Conservation (phyloP, 2,797 vertebrate species). For the Phrynocephalus guinanensis region DNA sequence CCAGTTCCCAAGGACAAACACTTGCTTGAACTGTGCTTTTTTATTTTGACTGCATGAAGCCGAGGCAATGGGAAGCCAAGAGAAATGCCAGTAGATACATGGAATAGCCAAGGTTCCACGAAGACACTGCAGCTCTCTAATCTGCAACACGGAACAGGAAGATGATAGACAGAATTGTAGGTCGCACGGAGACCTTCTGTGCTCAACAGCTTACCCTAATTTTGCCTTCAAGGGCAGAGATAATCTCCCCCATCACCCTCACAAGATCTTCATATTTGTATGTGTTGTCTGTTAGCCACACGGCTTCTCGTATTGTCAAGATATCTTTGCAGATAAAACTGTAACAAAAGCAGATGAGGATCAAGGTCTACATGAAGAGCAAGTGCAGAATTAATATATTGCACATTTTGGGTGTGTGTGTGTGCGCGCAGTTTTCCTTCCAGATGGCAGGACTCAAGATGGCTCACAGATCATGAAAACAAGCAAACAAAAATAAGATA, state of each 20-base stretch:
- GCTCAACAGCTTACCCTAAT: conserved; percentile 83
- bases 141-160: background rate
- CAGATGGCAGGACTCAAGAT: too few relatives aligned
- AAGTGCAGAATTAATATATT: background rate
- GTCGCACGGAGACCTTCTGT: too few relatives aligned
- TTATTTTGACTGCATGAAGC: background rate
- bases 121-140: background rate
- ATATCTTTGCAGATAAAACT: conserved; percentile 95
- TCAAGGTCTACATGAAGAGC: background rate
- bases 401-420: too few relatives aligned
- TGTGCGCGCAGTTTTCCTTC: too few relatives aligned
- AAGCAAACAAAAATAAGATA: too few relatives aligned
- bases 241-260: conserved; percentile 97
- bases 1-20: background rate
- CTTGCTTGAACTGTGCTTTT: background rate
- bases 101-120: too few relatives aligned
- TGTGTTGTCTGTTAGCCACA: conserved; percentile 98
- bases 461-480: too few relatives aligned
- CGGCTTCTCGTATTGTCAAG: conserved; percentile 94
- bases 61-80: background rate
- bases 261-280: conserved; percentile 98
- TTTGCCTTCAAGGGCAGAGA: conserved; percentile 91
- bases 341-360: background rate
- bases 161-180: too few relatives aligned
- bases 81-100: background rate